Percentiles rank a stretch among this genome's conserved stretches.
Conservation (phyloP, 2,113 vertebrate genomes). For the Zosterops pallidus region DNA sequence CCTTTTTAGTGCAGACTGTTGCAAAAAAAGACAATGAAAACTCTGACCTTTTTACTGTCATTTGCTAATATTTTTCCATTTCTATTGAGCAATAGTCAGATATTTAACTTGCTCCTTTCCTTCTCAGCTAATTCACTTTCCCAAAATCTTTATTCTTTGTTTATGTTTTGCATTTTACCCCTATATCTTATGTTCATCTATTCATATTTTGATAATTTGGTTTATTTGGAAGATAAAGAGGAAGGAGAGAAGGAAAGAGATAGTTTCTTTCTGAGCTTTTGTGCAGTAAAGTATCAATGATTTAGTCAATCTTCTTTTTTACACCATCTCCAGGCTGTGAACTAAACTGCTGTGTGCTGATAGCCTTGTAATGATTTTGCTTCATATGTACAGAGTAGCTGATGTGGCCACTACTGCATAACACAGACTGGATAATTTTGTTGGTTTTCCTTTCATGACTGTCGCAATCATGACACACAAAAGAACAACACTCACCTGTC, state of each 20-base stretch:
- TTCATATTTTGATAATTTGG: not conserved
- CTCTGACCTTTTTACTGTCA: not conserved
- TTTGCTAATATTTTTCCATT: not conserved
- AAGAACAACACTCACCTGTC: too few relatives aligned
- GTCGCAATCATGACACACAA: too few relatives aligned
- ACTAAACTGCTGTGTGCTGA: not conserved
- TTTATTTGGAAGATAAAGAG: not conserved
- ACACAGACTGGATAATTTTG: not conserved
- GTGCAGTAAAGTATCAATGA: not conserved
- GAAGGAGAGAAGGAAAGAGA: not conserved
- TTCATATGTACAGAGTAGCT: not conserved
- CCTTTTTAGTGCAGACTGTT: not conserved
- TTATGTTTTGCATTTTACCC: not conserved
- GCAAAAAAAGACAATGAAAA: not conserved
- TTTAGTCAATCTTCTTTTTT: not conserved
- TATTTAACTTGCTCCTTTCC: not conserved
- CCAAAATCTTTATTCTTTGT: not conserved
- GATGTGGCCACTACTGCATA: not conserved
- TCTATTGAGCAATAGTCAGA: not conserved
- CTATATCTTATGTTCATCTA: not conserved
- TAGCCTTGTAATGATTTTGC: not conserved
- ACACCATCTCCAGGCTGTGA: not conserved
- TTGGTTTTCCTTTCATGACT: not conserved
- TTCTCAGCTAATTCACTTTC: not conserved
- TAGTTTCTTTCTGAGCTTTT: not conserved